Evolutionary conservation across 2,888 invertebrate genomes (phyloP).

Genomic region (Tridacna crocea): DNA sequence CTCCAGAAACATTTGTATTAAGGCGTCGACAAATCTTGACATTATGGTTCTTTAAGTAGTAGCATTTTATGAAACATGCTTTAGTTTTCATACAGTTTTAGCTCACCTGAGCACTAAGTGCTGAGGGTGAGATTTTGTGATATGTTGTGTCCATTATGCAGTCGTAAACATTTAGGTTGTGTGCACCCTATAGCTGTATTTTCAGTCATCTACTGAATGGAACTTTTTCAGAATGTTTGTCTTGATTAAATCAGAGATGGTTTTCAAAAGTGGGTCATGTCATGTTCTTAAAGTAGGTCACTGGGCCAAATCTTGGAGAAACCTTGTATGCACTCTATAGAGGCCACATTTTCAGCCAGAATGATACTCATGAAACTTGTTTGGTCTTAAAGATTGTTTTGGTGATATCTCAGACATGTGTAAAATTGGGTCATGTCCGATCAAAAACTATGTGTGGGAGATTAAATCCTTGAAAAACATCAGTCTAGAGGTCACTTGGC

Average conservation of each 20-base stretch:
- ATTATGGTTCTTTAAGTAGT: too few species aligned
- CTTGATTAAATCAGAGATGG: too few species aligned
- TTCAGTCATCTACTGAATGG: neutral
- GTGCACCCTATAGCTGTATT: neutral
- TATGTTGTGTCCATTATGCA: neutral
- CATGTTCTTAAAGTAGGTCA: too few species aligned
- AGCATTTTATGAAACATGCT: too few species aligned
- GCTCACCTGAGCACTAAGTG: neutral
- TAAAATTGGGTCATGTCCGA: neutral
- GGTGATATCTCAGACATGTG: neutral
- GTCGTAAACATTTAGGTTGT: neutral
- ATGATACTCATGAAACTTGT: neutral
- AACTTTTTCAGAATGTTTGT: neutral
- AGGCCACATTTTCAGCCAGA: too few species aligned
- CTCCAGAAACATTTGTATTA: neutral
- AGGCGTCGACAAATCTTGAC: too few species aligned
- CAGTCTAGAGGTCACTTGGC: neutral
- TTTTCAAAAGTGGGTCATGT: too few species aligned
- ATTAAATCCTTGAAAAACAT: too few species aligned
- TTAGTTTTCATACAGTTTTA: neutral
- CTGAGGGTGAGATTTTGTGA: neutral
- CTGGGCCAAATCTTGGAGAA: too few species aligned
- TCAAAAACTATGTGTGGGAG: constrained; percentile 1
- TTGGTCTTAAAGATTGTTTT: neutral
- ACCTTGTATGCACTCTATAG: too few species aligned